Percentiles rank a stretch among this genome's conserved stretches.
Conservation (phyloP, 1,140 invertebrate genomes). For the Geopemphigus sp. region DNA sequence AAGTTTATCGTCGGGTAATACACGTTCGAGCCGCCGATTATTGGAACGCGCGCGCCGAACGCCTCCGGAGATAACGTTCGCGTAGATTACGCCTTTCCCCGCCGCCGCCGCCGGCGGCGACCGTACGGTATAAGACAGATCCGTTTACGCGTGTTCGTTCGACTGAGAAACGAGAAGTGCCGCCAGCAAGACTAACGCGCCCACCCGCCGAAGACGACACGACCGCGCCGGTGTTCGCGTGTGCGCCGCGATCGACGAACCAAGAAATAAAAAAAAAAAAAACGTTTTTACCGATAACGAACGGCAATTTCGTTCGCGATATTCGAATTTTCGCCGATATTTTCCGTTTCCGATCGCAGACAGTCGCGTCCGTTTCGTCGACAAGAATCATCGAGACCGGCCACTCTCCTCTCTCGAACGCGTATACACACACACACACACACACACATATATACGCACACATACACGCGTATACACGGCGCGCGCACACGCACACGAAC, state of each 20-base stretch:
- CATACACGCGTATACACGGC: background rate
- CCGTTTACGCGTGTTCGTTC: slow-evolving; percentile 19
- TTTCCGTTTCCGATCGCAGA: too few species aligned
- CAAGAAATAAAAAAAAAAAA: too few species aligned
- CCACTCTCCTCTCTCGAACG: too few species aligned
- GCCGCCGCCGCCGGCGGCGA: background rate
- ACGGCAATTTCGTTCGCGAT: too few species aligned
- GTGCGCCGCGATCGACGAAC: too few species aligned
- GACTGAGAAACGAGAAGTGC: slow-evolving; percentile 33
- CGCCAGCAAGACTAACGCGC: slow-evolving; percentile 3
- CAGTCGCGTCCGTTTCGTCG: background rate
- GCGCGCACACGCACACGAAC: slow-evolving; percentile 3
- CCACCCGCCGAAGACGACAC: too few species aligned
- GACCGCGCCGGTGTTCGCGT: too few species aligned
- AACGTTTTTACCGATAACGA: too few species aligned
- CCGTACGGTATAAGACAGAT: slow-evolving; percentile 5
- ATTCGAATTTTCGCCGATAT: too few species aligned
- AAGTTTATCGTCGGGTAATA: background rate
- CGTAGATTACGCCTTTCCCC: slow-evolving; percentile 30
- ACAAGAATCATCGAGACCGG: too few species aligned
- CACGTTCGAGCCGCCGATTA: too few species aligned
- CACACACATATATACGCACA: background rate
- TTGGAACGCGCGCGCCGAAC: background rate
- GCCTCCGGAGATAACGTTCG: slow-evolving; percentile 26
- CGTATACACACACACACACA: background rate